Base-by-base conservation (phyloP, 2,113 vertebrate genomes). In the Rhinoderma darwinii region DNA sequence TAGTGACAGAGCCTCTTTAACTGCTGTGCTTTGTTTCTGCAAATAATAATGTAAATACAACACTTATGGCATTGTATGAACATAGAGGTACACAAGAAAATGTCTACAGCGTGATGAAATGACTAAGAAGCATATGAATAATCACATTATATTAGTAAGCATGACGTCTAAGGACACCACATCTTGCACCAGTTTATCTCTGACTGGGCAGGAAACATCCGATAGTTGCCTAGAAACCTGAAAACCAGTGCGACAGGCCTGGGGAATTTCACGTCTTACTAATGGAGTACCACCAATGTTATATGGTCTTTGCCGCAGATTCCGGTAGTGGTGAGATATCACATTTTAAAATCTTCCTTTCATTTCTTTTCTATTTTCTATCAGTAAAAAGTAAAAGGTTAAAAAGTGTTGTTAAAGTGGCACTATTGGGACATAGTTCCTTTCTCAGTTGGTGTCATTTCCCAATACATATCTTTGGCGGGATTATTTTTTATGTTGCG, bases 71-170 rank as follows among this genome's bases (percentile, higher is more conserved):
- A 35, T 47, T 8, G 39, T 5, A 27, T 44, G 10, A 80, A 39
- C 15, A 47, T 37, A 35, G 47, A 25, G 32, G 18, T 54, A 18
- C 47, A 78, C 3, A 54, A 12, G 47, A 35, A 78, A 12, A 41
- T 66, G 56, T 27, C 61, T 70, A 41, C 41, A 18, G 41, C 74
- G 68, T n/a, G 9, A 79, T 79, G 37, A 32, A 68, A 30, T 20
- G 47, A 22, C 50, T 79, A 51, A 70, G 75, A 30, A 66, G 27
- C 50, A 56, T n/a, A 30, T n/a, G 39, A 47, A 68, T 86, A 86
- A 78, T 86, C 59, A 59, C 59, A 79, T 86, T 79, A 86, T 79
- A 79, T 86, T 80, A 68, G 59, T 70, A 66, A 41, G 61, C 75
- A 70, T 51, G 76, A 78, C 59, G 41, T 66, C 56, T 78, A 44